Percentiles rank a stretch among this genome's conserved stretches.
These are phyloP conservation scores for Leuciscus waleckii DNA, from an alignment of 2,797 vertebrate species.

Conservation along the genomic window DNA sequence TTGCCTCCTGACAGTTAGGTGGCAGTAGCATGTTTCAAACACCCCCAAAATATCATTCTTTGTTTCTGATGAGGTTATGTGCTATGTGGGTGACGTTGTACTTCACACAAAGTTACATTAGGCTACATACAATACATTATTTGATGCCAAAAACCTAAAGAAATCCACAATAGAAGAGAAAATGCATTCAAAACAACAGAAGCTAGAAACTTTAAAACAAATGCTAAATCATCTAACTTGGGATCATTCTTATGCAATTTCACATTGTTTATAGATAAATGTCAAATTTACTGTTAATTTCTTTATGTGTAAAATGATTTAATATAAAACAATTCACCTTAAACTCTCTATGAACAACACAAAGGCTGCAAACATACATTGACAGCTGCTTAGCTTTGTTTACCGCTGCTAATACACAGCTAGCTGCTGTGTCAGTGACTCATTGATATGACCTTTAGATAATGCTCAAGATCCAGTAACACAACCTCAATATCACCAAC, in stretches of 20 bases:
- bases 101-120: not conserved
- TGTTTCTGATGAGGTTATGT: not conserved
- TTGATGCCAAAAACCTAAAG: not conserved
- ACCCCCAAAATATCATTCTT: not conserved
- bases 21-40: not conserved
- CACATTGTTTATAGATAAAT: not conserved
- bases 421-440: conserved; percentile 15
- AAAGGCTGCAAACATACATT: not conserved
- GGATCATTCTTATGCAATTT: not conserved
- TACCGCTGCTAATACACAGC: conserved; percentile 4
- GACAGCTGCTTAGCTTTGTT: conserved; percentile 8
- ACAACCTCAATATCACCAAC: conserved; percentile 26
- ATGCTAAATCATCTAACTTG: not conserved
- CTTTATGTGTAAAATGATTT: not conserved
- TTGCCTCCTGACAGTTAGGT: not conserved
- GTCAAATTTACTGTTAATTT: not conserved
- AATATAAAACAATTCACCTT: not conserved
- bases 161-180: not conserved
- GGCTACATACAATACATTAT: no score
- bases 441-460: conserved; percentile 35
- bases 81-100: not conserved
- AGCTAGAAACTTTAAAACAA: not conserved
- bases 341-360: not conserved
- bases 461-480: conserved; percentile 30
- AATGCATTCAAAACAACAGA: conserved; percentile 6